These are phyloP conservation scores for Trinectes maculatus DNA, from an alignment of 2,113 vertebrate species.

Conservation along the genomic window DNA sequence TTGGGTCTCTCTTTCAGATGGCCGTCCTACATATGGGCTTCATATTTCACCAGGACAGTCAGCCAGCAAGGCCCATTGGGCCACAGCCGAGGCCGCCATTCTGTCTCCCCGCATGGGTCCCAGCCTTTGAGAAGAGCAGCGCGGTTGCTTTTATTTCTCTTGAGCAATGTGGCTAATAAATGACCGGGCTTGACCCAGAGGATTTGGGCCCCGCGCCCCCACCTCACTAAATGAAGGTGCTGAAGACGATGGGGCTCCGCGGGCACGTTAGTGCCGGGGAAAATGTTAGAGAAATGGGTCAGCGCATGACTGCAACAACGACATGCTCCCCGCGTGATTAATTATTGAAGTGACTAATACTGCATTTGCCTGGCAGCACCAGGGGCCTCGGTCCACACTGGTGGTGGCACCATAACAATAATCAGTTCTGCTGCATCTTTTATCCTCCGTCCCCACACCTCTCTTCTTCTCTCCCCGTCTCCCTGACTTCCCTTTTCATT, in stretches of 20 bases:
- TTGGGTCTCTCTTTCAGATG: conserved; percentile 78
- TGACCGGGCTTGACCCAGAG: conserved; percentile 75
- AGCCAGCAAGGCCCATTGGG: conserved; percentile 69
- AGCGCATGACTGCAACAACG: conserved; percentile 71
- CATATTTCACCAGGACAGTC: conserved; percentile 81
- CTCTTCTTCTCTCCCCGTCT: conserved; percentile 15
- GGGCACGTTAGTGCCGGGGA: conserved; percentile 68
- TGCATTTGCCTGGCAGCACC: conserved; percentile 79
- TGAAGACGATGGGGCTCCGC: conserved; percentile 42
- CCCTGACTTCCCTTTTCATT: conserved; percentile 50
- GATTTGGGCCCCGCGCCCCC: conserved; percentile 54
- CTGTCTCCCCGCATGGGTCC: conserved; percentile 72
- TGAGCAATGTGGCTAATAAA: conserved; percentile 79
- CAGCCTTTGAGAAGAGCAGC: conserved; percentile 69
- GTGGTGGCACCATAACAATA: conserved; percentile 73
- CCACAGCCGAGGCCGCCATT: conserved; percentile 62
- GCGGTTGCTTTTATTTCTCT: conserved; percentile 76
- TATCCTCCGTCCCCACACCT: conserved; percentile 38
- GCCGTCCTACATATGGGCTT: conserved; percentile 81
- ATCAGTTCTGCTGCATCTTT: conserved; percentile 65
- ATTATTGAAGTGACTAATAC: conserved; percentile 86
- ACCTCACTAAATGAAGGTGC: conserved; percentile 52
- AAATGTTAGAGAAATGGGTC: conserved; percentile 80
- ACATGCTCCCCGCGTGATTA: conserved; percentile 81
- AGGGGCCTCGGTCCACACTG: conserved; percentile 71